These are phyloP conservation scores for Sylvia borin DNA, from an alignment of 2,797 vertebrate species.

Conservation along the genomic window DNA sequence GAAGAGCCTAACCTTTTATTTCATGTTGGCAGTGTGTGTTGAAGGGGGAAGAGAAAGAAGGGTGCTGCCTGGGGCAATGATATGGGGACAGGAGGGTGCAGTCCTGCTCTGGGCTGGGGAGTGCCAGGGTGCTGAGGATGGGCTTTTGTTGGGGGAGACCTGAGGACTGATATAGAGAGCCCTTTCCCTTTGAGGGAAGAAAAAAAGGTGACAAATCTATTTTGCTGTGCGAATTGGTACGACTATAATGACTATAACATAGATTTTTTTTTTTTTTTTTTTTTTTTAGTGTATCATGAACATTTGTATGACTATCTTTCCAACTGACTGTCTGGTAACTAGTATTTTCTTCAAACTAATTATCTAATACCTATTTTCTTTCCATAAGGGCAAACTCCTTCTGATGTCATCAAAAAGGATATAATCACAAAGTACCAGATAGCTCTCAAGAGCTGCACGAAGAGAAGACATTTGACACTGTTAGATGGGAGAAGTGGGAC, in stretches of 20 bases:
- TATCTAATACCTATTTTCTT: not conserved
- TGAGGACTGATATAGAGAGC: not conserved
- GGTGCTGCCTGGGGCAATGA: not conserved
- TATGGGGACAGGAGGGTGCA: not conserved
- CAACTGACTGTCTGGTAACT: not conserved
- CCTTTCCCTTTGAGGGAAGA: fast-evolving
- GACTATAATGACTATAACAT: not conserved
- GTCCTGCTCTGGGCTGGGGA: not conserved
- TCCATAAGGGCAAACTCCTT: not conserved
- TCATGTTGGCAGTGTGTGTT: not conserved
- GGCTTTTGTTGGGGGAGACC: not conserved
- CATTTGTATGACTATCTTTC: not conserved
- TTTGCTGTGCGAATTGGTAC: not conserved
- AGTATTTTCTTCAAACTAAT: not conserved
- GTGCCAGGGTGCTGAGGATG: not conserved
- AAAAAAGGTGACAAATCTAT: not conserved
- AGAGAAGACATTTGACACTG: not conserved
- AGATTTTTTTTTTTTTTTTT: not conserved
- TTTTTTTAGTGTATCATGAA: not conserved
- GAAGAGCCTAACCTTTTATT: not conserved
- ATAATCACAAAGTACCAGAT: not conserved
- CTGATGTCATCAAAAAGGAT: not conserved
- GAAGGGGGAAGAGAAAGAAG: not conserved
- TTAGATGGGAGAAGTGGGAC: not conserved
- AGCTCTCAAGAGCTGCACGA: not conserved